These are phyloP conservation scores for Silurus glanis DNA, from an alignment of 2,113 vertebrate genomes.

Conservation along the genomic window DNA sequence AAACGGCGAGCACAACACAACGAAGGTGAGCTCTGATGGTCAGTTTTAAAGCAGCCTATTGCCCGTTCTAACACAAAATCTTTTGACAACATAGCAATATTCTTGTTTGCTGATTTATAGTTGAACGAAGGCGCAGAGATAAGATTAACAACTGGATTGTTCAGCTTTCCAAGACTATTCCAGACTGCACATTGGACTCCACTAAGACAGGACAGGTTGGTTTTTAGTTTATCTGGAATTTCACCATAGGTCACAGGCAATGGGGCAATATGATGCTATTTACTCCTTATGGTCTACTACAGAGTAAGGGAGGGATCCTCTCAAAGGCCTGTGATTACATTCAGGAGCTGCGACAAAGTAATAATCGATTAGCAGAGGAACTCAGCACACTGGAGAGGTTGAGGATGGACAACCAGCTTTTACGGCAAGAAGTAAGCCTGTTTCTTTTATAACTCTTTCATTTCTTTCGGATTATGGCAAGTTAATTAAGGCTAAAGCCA, in stretches of 20 bases:
- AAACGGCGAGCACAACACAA: constrained; percentile 93
- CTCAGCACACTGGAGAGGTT: constrained; percentile 82
- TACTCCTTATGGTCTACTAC: constrained; percentile 26
- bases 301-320: constrained; percentile 94
- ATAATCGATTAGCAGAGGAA: constrained; percentile 84
- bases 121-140: constrained; percentile 88
- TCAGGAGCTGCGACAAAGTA: constrained; percentile 88
- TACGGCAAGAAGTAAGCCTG: constrained; percentile 81
- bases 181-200: constrained; percentile 89
- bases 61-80: neutral
- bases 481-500: neutral
- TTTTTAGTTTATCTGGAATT: neutral
- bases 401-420: constrained; percentile 86
- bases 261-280: neutral
- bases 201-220: constrained; percentile 91
- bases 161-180: constrained; percentile 92
- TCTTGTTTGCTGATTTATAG: constrained; percentile 61
- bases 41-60: neutral
- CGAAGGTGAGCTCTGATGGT: constrained; percentile 74
- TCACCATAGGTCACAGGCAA: neutral
- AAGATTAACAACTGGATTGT: constrained; percentile 98
- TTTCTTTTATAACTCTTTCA: neutral
- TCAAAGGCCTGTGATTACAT: constrained; percentile 96
- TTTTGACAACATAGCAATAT: neutral
- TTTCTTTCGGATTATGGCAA: neutral